Conservation (phyloP, 92 coral and sea anemone species). For the Zoanthus sansibaricus region DNA sequence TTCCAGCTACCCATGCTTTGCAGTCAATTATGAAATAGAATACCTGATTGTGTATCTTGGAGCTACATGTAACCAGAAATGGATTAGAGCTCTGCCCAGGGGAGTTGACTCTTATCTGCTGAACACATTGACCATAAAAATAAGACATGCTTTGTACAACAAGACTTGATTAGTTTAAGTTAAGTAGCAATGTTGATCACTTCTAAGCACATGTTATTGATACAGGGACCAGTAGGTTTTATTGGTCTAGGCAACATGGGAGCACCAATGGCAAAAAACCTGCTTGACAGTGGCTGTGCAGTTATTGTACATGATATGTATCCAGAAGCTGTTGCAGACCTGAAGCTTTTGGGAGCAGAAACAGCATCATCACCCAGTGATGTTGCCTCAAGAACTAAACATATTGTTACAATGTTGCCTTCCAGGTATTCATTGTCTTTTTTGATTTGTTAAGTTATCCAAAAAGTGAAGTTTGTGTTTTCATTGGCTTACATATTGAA, state of each 20-base stretch:
- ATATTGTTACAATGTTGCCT: constrained; percentile 93
- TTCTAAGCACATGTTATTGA: neutral
- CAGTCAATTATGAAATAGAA: too few species aligned
- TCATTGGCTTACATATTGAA: neutral
- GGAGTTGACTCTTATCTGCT: too few species aligned
- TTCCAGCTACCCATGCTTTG: too few species aligned
- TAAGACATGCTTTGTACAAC: too few species aligned
- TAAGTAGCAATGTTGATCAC: neutral
- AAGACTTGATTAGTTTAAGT: neutral
- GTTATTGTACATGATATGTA: constrained; percentile 79
- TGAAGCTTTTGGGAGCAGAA: constrained; percentile 84
- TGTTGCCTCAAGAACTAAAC: constrained; percentile 83
- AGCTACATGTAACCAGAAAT: too few species aligned
- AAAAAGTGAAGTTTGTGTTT: neutral
- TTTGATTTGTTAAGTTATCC: neutral
- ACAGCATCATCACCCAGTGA: constrained; percentile 86
- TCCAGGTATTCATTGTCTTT: constrained; percentile 71
- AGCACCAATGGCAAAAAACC: constrained; percentile 94
- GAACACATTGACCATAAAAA: too few species aligned
- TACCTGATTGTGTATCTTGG: too few species aligned
- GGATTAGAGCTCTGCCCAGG: too few species aligned
- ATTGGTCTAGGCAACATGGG: constrained; percentile 99
- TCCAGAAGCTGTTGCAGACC: constrained; percentile 81
- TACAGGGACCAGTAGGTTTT: constrained; percentile 80
- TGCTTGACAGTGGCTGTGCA: constrained; percentile 80